Conservation (phyloP, 1,140 invertebrate genomes). For the Drosophila micromelanica region DNA sequence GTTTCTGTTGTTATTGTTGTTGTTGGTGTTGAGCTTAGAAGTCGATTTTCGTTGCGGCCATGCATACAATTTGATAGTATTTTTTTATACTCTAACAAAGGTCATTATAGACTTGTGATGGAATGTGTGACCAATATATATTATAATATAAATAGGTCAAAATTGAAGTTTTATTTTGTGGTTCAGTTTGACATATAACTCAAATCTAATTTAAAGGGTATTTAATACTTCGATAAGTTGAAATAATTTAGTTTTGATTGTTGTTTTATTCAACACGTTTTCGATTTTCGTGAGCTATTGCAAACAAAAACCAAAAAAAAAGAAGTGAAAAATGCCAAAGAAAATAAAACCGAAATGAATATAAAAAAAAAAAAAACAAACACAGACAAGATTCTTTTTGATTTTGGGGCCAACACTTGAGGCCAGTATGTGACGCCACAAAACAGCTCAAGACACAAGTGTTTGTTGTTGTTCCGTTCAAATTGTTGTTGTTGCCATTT, state of each 20-base stretch:
- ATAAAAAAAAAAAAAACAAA: conserved; percentile 5
- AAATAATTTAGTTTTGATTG: neutral
- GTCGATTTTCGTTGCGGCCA: conserved; percentile 43
- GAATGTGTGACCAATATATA: too few relatives aligned
- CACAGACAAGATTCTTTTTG: conserved; percentile 6
- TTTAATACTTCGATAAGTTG: too few relatives aligned
- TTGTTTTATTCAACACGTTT: conserved; percentile 56
- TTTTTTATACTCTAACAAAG: neutral
- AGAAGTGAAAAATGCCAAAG: conserved; percentile 35
- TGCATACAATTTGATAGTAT: conserved; percentile 45
- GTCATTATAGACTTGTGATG: too few relatives aligned
- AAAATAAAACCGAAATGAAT: conserved; percentile 56
- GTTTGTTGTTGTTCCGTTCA: conserved; percentile 11
- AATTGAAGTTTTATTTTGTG: too few relatives aligned
- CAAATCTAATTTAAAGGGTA: too few relatives aligned
- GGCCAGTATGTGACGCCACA: conserved; percentile 39
- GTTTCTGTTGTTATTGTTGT: neutral
- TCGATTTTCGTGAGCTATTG: conserved; percentile 35
- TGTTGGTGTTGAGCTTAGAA: conserved; percentile 30
- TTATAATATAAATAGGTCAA: too few relatives aligned
- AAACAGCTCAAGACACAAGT: conserved; percentile 10
- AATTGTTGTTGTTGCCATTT: conserved; percentile 11
- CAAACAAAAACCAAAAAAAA: conserved; percentile 27
- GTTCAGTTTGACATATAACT: too few relatives aligned
- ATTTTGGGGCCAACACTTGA: conserved; percentile 40